Conservation (phyloP, 1,140 invertebrate species). For the Zaprionus nigranus region DNA sequence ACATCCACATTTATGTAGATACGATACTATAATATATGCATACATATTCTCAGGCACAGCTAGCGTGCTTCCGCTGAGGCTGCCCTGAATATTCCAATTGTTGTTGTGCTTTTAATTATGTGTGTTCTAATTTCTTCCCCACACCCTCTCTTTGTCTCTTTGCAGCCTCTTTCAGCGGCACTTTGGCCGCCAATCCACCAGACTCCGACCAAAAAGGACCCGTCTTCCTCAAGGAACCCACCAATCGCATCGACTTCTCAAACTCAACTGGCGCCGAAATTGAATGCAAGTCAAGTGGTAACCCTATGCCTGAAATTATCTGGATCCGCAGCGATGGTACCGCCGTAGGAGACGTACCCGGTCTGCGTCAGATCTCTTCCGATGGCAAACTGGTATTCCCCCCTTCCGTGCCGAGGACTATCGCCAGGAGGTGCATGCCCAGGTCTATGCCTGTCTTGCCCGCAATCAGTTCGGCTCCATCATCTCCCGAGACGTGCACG, state of each 20-base stretch:
- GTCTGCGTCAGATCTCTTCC: conserved; percentile 92
- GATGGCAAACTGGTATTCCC: conserved; percentile 97
- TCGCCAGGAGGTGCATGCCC: conserved; percentile 96
- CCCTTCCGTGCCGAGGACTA: conserved; percentile 97
- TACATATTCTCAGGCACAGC: conserved; percentile 6
- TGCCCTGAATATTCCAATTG: conserved; percentile 39
- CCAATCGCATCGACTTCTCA: conserved; percentile 95
- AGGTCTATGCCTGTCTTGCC: conserved; percentile 96
- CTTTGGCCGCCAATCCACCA: conserved; percentile 71
- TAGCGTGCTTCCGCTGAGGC: conserved; percentile 29
- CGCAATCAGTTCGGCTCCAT: conserved; percentile 95
- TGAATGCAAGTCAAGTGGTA: conserved; percentile 95
- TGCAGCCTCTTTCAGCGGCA: conserved; percentile 47
- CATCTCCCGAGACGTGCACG: conserved; percentile 95
- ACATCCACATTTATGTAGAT: background rate
- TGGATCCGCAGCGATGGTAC: conserved; percentile 95
- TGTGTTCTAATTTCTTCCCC: conserved; percentile 11
- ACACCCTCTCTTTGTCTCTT: conserved; percentile 9
- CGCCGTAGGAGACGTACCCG: conserved; percentile 94
- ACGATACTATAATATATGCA: background rate
- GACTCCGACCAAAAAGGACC: conserved; percentile 88
- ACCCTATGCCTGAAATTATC: conserved; percentile 95
- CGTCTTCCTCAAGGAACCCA: conserved; percentile 95
- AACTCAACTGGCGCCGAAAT: conserved; percentile 97
- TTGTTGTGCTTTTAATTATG: conserved; percentile 42